Conservation (phyloP, 2,797 vertebrate genomes). For the Argyrosomus regius region DNA sequence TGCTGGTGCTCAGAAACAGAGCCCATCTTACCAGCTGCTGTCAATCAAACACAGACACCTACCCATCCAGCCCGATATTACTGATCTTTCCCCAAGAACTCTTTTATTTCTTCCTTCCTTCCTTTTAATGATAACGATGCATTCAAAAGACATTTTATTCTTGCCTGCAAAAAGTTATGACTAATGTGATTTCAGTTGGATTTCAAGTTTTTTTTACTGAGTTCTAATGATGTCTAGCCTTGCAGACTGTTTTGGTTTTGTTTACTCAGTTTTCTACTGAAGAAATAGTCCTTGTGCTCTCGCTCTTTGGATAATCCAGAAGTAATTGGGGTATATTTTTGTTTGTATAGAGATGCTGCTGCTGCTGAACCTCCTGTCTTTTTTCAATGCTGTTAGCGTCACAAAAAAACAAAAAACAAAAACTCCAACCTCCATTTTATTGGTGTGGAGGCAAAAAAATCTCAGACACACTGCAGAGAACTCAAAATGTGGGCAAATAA, state of each 20-base stretch:
- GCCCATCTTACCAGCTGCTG: neutral
- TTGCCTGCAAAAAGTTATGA: neutral
- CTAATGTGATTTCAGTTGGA: neutral
- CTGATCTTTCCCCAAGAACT: neutral
- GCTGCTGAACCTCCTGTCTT: neutral
- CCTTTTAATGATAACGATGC: neutral
- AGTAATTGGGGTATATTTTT: slow-evolving; percentile 1
- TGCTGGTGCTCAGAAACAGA: neutral
- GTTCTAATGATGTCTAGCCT: neutral
- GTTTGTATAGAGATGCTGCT: neutral
- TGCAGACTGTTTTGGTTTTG: neutral
- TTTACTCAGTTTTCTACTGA: neutral
- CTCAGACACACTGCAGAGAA: neutral
- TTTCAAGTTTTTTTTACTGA: neutral
- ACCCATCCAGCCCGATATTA: neutral
- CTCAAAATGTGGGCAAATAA: neutral
- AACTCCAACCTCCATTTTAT: neutral
- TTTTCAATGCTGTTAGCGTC: neutral
- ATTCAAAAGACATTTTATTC: neutral
- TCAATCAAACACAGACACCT: neutral
- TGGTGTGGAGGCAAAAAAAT: neutral
- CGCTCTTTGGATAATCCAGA: neutral
- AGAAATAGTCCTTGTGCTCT: neutral
- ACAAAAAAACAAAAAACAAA: neutral
- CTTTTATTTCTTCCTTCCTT: neutral